Conservation (phyloP, 64 coral and sea anemone species). For the Montipora capricornis region DNA sequence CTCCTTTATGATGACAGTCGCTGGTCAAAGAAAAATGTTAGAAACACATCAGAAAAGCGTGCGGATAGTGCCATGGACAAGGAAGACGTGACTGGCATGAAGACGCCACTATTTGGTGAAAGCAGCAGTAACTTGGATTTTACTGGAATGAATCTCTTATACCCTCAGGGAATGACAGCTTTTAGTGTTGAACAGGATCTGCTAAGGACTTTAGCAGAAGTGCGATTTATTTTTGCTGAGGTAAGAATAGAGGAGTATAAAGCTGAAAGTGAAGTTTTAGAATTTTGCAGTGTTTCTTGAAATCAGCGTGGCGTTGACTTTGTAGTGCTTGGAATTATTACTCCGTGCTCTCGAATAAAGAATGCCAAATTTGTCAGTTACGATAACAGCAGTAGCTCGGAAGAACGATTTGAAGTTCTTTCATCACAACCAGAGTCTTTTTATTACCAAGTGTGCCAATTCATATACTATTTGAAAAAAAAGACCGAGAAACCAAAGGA, state of each 20-base stretch:
- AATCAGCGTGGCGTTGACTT: too few relatives aligned
- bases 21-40: conserved; percentile 80
- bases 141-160: conserved; percentile 72
- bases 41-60: conserved; percentile 46
- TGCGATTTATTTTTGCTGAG: conserved; percentile 98
- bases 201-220: conserved; percentile 86
- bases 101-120: conserved; percentile 40
- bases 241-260: conserved; percentile 13
- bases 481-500: too few relatives aligned
- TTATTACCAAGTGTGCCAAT: too few relatives aligned
- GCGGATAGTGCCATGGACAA: conserved; percentile 42
- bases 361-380: too few relatives aligned
- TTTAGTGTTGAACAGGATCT: conserved; percentile 93
- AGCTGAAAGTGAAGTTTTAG: too few relatives aligned
- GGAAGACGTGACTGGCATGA: not conserved
- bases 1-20: conserved; percentile 96
- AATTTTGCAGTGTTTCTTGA: too few relatives aligned
- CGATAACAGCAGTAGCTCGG: too few relatives aligned
- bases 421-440: too few relatives aligned
- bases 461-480: too few relatives aligned
- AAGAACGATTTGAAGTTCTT: too few relatives aligned
- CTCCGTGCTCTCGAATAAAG: too few relatives aligned
- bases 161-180: conserved; percentile 70
- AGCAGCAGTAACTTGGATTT: conserved; percentile 69
- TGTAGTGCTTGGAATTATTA: too few relatives aligned